phyloP scores from a whole-genome alignment of 2,888 invertebrate genomes.

The Vesta saturnalis region DNA sequence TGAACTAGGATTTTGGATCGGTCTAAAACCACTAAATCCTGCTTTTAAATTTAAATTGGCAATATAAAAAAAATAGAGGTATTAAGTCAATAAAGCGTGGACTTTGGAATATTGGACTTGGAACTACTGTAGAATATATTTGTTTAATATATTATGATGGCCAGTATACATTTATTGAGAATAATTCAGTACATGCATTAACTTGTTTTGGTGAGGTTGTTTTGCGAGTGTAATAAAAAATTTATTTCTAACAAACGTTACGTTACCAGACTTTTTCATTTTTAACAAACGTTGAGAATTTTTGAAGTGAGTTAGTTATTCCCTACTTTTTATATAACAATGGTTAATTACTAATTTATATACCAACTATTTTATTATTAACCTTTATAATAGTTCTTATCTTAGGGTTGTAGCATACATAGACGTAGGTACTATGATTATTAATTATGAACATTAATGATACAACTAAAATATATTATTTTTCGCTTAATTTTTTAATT shows the following conservation, averaged over 20 bases:
- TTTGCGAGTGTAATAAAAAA: background rate
- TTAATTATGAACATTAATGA: no score
- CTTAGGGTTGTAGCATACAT: no score
- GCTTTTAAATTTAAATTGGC: slow-evolving; percentile 3
- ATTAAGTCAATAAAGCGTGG: slow-evolving; percentile 30
- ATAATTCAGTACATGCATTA: background rate
- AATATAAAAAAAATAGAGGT: slow-evolving; percentile 14
- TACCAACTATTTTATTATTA: no score
- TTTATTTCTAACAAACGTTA: background rate
- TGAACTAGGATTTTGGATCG: no score
- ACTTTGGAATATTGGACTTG: slow-evolving; percentile 42
- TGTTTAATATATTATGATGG: slow-evolving; percentile 19
- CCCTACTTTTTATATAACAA: no score
- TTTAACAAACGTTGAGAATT: no score
- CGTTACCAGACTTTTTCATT: no score
- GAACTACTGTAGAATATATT: slow-evolving; percentile 33
- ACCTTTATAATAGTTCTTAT: no score
- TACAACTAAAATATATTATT: background rate
- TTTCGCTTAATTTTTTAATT: background rate
- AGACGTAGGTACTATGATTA: no score
- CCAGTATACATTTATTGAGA: background rate
- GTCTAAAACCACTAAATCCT: no score
- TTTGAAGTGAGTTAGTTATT: no score
- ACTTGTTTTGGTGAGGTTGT: background rate
- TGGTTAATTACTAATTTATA: no score